Evolutionary conservation across 64 coral and sea anemone species (phyloP).

Genomic region (Stichodactyla mertensii): DNA sequence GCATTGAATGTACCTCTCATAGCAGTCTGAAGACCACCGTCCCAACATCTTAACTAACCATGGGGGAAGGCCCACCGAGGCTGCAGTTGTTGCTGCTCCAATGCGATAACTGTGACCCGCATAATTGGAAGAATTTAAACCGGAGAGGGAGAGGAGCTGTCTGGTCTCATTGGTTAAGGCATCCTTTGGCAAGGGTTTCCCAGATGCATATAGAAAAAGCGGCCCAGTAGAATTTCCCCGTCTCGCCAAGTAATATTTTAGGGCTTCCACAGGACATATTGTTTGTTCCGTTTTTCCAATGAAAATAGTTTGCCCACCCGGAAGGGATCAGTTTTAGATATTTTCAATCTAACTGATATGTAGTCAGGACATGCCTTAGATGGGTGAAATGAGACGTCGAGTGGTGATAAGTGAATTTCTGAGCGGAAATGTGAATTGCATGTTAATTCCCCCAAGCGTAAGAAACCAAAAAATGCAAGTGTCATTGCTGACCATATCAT

Average conservation of each 20-base stretch:
- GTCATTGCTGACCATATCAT: slow-evolving; percentile 57
- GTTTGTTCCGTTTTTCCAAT: slow-evolving; percentile 4
- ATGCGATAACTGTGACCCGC: too few species aligned
- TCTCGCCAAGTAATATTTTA: background rate
- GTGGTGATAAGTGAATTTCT: background rate
- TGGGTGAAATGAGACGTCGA: background rate
- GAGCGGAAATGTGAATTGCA: background rate
- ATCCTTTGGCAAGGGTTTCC: slow-evolving; percentile 15
- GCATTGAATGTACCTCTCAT: too few species aligned
- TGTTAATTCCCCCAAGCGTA: slow-evolving; percentile 39
- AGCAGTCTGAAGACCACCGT: too few species aligned
- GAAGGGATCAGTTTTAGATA: slow-evolving; percentile 46
- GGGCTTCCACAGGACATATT: slow-evolving; percentile 7
- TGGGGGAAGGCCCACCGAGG: too few species aligned
- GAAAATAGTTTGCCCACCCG: slow-evolving; percentile 20
- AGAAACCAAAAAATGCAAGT: slow-evolving; percentile 49
- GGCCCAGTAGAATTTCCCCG: background rate
- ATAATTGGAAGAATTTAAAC: slow-evolving; percentile 12
- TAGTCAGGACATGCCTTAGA: background rate
- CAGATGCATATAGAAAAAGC: slow-evolving; percentile 18
- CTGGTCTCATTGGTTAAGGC: slow-evolving; percentile 18
- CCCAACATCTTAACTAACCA: too few species aligned
- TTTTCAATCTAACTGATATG: slow-evolving; percentile 2
- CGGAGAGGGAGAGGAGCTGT: slow-evolving; percentile 12
- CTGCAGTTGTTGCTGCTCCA: too few species aligned